Percentiles rank a stretch among this genome's conserved stretches.
phyloP scores from a whole-genome alignment of 2,797 vertebrate species.

The Clamator glandarius region DNA sequence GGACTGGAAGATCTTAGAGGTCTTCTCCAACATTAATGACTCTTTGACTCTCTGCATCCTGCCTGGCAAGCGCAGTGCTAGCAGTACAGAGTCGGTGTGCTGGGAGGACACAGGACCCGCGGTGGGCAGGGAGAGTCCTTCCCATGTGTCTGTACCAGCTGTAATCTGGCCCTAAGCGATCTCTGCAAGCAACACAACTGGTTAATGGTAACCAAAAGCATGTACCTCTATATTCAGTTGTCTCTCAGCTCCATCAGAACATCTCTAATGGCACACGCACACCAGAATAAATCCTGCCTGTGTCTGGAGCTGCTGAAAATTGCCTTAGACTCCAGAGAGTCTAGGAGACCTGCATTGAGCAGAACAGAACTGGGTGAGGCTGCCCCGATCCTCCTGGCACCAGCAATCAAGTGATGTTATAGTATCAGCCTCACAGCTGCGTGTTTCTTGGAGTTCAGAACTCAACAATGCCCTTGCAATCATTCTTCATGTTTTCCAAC shows the following conservation, averaged over 20 bases:
- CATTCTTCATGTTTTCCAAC: not conserved
- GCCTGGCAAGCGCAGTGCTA: not conserved
- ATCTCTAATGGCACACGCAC: constrained; percentile 41
- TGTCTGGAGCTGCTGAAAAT: constrained; percentile 82
- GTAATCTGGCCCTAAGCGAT: not conserved
- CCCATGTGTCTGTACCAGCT: not conserved
- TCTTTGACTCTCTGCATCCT: not conserved
- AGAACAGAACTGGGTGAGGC: constrained; percentile 76
- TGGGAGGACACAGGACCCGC: not conserved
- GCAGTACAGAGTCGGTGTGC: not conserved
- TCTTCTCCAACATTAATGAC: too few species aligned
- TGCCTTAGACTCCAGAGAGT: constrained; percentile 82
- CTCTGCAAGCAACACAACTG: not conserved
- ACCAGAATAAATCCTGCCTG: constrained; percentile 69
- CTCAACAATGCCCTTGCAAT: not conserved
- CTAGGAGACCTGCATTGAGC: constrained; percentile 75
- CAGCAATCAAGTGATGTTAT: constrained; percentile 19
- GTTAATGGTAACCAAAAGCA: not conserved
- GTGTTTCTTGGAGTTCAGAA: constrained; percentile 4
- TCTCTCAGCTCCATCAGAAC: not conserved
- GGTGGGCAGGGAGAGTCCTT: not conserved
- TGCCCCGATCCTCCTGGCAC: constrained; percentile 53
- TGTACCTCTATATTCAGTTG: not conserved
- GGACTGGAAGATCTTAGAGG: too few species aligned
- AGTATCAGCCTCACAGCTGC: constrained; percentile 21